These are phyloP conservation scores for Drosophila mayaguana DNA, from an alignment of 2,888 invertebrate genomes.

Conservation along the genomic window DNA sequence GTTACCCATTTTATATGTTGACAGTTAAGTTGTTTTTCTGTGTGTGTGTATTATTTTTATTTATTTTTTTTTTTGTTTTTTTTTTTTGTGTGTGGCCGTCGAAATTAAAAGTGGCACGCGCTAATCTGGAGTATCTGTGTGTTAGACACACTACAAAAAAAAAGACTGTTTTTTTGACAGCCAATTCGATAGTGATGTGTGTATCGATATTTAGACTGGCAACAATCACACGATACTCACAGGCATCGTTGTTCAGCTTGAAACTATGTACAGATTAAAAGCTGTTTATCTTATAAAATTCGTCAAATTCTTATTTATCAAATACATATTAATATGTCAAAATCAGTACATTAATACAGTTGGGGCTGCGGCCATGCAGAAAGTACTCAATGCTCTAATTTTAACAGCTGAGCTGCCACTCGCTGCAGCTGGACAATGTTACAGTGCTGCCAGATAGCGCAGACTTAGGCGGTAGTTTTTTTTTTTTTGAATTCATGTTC, in stretches of 20 bases:
- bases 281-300: too few relatives aligned
- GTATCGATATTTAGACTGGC: constrained; percentile 32
- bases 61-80: constrained; percentile 11
- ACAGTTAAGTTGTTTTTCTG: constrained; percentile 22
- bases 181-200: constrained; percentile 36
- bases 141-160: constrained; percentile 59
- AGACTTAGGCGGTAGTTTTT: constrained; percentile 21
- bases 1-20: constrained; percentile 82
- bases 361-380: not conserved
- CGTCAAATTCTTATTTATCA: not conserved
- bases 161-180: constrained; percentile 53
- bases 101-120: constrained; percentile 60
- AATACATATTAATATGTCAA: not conserved
- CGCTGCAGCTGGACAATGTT: constrained; percentile 12
- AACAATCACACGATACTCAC: not conserved
- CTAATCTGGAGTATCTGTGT: constrained; percentile 52
- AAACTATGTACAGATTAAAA: too few relatives aligned
- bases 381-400: constrained; percentile 24
- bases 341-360: not conserved
- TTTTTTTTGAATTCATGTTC: constrained; percentile 12
- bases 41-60: constrained; percentile 25
- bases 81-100: constrained; percentile 36
- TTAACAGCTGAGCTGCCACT: constrained; percentile 39
- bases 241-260: not conserved
- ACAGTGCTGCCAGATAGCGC: constrained; percentile 23